Conservation (phyloP, 2,888 invertebrate genomes). For the Drosophila seclusa region DNA sequence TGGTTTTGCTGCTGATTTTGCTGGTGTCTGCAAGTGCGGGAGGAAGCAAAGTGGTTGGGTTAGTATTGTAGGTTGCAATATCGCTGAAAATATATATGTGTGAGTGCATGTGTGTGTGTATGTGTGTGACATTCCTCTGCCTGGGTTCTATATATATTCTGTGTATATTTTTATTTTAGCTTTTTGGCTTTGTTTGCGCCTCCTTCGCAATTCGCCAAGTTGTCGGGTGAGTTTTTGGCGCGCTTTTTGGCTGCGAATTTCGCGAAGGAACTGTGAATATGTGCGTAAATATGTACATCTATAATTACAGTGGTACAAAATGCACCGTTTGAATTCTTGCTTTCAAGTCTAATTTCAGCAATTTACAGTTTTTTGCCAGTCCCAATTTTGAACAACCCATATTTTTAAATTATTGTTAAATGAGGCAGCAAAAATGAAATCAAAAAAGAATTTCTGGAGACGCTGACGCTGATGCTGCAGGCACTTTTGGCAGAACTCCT, state of each 20-base stretch:
- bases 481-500: slow-evolving; percentile 8
- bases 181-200: slow-evolving; percentile 50
- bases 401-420: slow-evolving; percentile 19
- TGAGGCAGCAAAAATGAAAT: slow-evolving; percentile 68
- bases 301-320: slow-evolving; percentile 6
- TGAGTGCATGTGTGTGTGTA: slow-evolving; percentile 1
- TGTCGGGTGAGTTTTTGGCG: slow-evolving; percentile 68
- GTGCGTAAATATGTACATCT: slow-evolving; percentile 3
- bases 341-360: not conserved
- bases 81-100: not conserved
- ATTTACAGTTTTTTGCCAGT: not conserved
- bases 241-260: slow-evolving; percentile 60
- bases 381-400: not conserved
- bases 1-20: slow-evolving; percentile 15
- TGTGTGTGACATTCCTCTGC: slow-evolving; percentile 29
- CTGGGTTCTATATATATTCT: slow-evolving; percentile 8
- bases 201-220: slow-evolving; percentile 44
- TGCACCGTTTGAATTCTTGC: not conserved
- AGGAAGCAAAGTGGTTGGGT: slow-evolving; percentile 41
- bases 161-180: slow-evolving; percentile 17
- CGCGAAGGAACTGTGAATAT: slow-evolving; percentile 12
- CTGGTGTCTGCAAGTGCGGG: slow-evolving; percentile 55
- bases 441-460: slow-evolving; percentile 17
- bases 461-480: slow-evolving; percentile 23
- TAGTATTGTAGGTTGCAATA: slow-evolving; percentile 7